phyloP scores from a whole-genome alignment of 2,888 invertebrate species.

The Cyclophora punctaria region DNA sequence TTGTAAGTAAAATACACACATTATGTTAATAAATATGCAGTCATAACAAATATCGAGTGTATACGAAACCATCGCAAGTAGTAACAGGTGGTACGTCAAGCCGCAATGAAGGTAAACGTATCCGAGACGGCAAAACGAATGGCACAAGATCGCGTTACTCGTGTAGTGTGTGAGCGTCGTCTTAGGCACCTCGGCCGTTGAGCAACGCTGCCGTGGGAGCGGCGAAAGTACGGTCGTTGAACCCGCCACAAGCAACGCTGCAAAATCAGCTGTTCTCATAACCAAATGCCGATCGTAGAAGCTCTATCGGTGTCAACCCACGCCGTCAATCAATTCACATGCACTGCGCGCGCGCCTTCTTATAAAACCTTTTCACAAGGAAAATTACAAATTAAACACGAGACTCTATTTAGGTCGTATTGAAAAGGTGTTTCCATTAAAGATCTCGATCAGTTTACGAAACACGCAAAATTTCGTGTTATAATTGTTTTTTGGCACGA shows the following conservation, averaged over 20 bases:
- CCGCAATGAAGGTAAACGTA: constrained; percentile 10
- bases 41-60: no score
- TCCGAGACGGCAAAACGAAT: constrained; percentile 19
- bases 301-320: constrained; percentile 24
- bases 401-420: constrained; percentile 11
- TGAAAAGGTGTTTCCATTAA: constrained; percentile 5
- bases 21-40: no score
- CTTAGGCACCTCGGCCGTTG: constrained; percentile 43
- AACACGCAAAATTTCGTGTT: constrained; percentile 17
- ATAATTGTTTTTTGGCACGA: constrained; percentile 12
- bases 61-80: constrained; percentile 1
- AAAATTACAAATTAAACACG: constrained; percentile 8
- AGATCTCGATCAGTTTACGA: constrained; percentile 15
- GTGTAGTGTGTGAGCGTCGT: constrained; percentile 30
- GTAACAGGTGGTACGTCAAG: constrained; percentile 9
- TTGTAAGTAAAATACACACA: no score
- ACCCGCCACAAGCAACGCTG: constrained; percentile 46
- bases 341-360: constrained; percentile 13
- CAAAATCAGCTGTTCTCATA: constrained; percentile 69
- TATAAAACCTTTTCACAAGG: constrained; percentile 9
- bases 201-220: constrained; percentile 65
- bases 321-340: constrained; percentile 25
- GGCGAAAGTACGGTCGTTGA: constrained; percentile 71
- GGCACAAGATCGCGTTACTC: constrained; percentile 11
- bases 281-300: constrained; percentile 32